Conservation (phyloP, 2,888 invertebrate genomes). For the Parnassius apollo region DNA sequence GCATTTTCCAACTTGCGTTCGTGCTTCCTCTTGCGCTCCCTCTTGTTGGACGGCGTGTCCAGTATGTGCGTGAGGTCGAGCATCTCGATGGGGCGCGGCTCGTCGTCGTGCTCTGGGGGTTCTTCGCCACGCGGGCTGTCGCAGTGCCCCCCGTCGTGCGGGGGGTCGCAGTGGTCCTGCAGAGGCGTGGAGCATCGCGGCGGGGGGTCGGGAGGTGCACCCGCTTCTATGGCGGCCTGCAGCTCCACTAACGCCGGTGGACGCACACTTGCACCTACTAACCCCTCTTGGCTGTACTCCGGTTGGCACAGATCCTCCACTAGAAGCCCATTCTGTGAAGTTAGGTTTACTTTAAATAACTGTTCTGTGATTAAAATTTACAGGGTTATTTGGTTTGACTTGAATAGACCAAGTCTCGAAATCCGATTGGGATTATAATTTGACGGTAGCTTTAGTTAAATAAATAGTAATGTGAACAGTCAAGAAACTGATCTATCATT, state of each 20-base stretch:
- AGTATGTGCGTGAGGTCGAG: slow-evolving; percentile 22
- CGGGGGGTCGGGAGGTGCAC: slow-evolving; percentile 41
- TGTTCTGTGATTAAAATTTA: too few species aligned
- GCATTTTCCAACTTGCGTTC: slow-evolving; percentile 36
- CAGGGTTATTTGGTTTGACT: too few species aligned
- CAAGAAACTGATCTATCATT: too few species aligned
- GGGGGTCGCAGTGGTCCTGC: slow-evolving; percentile 19
- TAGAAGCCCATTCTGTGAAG: slow-evolving; percentile 50
- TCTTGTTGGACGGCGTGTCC: slow-evolving; percentile 31
- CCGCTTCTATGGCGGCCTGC: slow-evolving; percentile 57
- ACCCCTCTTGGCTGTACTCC: slow-evolving; percentile 18
- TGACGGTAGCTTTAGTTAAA: too few species aligned
- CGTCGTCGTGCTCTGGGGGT: slow-evolving; percentile 4
- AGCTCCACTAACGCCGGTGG: slow-evolving; percentile 57
- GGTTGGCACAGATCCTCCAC: slow-evolving; percentile 54
- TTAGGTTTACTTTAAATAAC: background rate
- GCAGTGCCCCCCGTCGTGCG: background rate
- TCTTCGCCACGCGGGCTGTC: background rate
- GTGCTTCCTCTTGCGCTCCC: slow-evolving; percentile 45
- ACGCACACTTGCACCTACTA: slow-evolving; percentile 33
- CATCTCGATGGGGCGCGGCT: slow-evolving; percentile 14
- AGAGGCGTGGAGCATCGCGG: slow-evolving; percentile 28
- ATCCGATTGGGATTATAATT: too few species aligned
- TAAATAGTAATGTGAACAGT: too few species aligned
- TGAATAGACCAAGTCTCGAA: too few species aligned